Percentiles rank a stretch among this genome's conserved stretches.
phyloP scores from a whole-genome alignment of 2,888 invertebrate species.

The Mylabris sibirica region DNA sequence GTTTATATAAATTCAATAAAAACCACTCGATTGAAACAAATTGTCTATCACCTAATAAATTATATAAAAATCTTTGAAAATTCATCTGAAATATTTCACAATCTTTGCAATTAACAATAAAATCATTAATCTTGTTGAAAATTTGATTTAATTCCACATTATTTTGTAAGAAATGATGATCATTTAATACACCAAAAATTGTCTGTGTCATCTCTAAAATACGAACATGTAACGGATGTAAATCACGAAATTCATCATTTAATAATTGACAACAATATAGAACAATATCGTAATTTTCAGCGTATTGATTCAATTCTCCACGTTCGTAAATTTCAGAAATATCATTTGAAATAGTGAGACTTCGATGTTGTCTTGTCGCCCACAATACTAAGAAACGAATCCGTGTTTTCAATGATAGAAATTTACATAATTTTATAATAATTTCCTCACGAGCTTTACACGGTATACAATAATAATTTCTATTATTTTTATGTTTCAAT shows the following conservation, averaged over 20 bases:
- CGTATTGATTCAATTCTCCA: constrained; percentile 68
- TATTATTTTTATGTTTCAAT: constrained; percentile 33
- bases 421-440: constrained; percentile 42
- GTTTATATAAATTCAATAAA: neutral
- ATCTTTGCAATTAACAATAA: neutral
- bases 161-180: neutral
- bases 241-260: neutral
- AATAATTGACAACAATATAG: neutral
- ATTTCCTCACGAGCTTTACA: constrained; percentile 54
- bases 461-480: constrained; percentile 36
- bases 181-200: neutral
- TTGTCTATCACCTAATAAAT: neutral
- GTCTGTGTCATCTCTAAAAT: neutral
- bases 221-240: neutral
- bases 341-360: constrained; percentile 40
- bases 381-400: constrained; percentile 51
- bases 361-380: constrained; percentile 49
- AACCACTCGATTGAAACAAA: neutral
- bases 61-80: neutral
- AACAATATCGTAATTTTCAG: constrained; percentile 59
- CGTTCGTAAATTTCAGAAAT: constrained; percentile 67
- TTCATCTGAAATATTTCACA: neutral
- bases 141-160: neutral
- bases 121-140: neutral
- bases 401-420: constrained; percentile 43